Evolutionary conservation across 1,140 invertebrate genomes (phyloP), one percentile per base, ranked within the genome.

Genomic region (Diachasma alloeum): DNA sequence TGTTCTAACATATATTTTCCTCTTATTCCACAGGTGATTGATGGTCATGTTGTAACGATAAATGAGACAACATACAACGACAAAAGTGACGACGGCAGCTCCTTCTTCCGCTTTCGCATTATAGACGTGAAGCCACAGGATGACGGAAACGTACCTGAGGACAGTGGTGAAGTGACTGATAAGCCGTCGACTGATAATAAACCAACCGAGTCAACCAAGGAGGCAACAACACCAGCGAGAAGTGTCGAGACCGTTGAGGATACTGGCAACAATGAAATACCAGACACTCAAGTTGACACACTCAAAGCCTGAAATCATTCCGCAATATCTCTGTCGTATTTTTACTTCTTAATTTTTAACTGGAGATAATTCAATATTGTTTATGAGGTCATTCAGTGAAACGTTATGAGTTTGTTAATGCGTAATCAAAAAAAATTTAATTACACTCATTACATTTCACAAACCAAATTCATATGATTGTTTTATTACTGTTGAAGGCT

Each of bases 41-140:
- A 91, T 59, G 91, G 91, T 31, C 91, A 92, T 80, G 87, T 90
- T 42, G 91, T 92, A 10, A 91, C 91, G 19, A 87, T 92, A 56
- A 92, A 92, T 78, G 90, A 92, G 79, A 92, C 92, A 0, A 89
- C 89, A 11, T 92, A 90, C 82, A 79, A 82, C 19, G 83, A 89
- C 22, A 87, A 88, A 17, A 86, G 89, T 70, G 88, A 89, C 15
- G 81, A 87, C 44, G 80, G 81, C 19, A 87, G 87, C 15, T 82
- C 88, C 0, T 78, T 90, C 69, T 89, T 91, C 81, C 90, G 90
- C 79, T 84, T 92, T 4, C 87, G 90, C 17, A 83, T 90, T 15
- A 87, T 92, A 31, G 90, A 92, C 74, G 87, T 92, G 0, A 86
- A 89, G 77, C 91, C 92, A 0, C 87, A 89, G 75, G 78, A 82